phyloP scores from a whole-genome alignment of 2,113 vertebrate genomes.

The Festucalex cinctus region DNA sequence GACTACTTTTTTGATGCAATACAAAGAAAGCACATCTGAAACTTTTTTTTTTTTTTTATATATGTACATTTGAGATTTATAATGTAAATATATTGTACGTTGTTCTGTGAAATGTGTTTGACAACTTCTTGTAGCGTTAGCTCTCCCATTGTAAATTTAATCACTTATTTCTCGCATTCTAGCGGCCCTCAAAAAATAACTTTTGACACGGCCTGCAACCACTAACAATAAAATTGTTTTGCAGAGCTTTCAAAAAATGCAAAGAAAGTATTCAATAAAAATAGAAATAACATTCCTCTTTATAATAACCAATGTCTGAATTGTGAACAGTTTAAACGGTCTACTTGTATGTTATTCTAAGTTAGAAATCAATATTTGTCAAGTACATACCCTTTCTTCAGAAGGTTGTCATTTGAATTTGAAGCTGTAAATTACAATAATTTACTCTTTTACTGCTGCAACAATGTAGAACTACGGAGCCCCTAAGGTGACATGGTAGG shows the following conservation, averaged over 20 bases:
- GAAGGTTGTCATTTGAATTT: neutral
- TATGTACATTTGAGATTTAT: neutral
- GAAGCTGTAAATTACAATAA: neutral
- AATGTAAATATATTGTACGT: slow-evolving; percentile 35
- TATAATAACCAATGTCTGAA: neutral
- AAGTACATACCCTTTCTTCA: neutral
- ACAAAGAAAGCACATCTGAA: slow-evolving; percentile 7
- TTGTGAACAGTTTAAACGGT: neutral
- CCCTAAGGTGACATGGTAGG: too few species aligned
- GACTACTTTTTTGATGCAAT: slow-evolving; percentile 27
- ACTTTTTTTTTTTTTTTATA: neutral
- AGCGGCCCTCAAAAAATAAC: too few species aligned
- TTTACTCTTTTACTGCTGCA: neutral
- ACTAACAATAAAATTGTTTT: too few species aligned
- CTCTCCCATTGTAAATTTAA: slow-evolving; percentile 23
- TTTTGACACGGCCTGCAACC: too few species aligned
- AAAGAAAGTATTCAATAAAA: too few species aligned
- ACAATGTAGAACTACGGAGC: neutral
- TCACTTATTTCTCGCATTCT: neutral
- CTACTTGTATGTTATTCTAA: too few species aligned
- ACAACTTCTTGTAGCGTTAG: slow-evolving; percentile 1
- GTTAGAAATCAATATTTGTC: neutral
- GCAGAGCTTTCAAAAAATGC: too few species aligned
- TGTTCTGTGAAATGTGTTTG: slow-evolving; percentile 39
- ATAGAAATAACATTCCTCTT: neutral